Evolutionary conservation across 2,888 invertebrate species (phyloP).

Genomic region (Tenthredo mesomela): DNA sequence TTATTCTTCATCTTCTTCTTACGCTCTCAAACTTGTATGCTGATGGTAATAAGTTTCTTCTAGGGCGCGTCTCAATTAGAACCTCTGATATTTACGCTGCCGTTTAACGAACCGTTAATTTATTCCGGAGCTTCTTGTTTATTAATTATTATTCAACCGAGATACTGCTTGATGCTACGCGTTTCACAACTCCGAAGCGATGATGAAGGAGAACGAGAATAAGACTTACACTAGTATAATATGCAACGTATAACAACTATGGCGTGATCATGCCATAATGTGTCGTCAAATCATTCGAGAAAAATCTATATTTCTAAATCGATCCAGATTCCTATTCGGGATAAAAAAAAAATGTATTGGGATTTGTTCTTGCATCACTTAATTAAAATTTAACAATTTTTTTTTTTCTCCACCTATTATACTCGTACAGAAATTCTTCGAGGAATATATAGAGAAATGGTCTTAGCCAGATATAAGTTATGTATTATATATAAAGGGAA

Average conservation of each 20-base stretch:
- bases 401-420: no score
- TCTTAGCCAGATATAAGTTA: neutral
- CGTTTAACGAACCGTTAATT: conserved; percentile 72
- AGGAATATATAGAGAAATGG: neutral
- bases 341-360: no score
- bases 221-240: neutral
- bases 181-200: conserved; percentile 27
- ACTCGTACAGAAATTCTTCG: neutral
- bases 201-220: neutral
- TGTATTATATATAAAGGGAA: neutral
- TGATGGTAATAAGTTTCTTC: conserved; percentile 61
- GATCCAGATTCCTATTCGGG: no score
- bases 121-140: conserved; percentile 55
- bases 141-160: conserved; percentile 46
- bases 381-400: no score
- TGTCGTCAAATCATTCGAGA: no score
- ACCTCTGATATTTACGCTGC: conserved; percentile 68
- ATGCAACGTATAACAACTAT: no score
- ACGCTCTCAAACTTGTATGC: neutral
- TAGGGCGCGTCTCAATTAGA: conserved; percentile 76
- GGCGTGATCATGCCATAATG: no score
- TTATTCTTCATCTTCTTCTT: neutral
- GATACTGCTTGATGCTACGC: neutral
- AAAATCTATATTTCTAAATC: no score
- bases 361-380: no score